These are phyloP conservation scores for Temnothorax rugatulus DNA, from an alignment of 2,888 invertebrate genomes.

Conservation along the genomic window DNA sequence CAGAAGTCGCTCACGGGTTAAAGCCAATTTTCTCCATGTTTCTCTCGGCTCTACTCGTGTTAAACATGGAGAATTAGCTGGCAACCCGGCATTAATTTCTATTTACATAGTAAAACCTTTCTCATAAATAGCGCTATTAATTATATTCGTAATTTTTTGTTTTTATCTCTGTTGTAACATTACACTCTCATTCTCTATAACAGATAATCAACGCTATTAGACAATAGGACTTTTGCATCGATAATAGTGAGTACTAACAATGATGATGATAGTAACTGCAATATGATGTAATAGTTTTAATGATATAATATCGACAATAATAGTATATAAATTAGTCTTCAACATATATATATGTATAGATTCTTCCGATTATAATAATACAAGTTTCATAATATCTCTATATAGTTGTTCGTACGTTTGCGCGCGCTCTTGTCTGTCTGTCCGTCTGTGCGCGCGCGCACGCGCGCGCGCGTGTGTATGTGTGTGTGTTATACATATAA, in stretches of 20 bases:
- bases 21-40: slow-evolving; percentile 31
- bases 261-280: slow-evolving; percentile 76
- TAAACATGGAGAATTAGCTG: slow-evolving; percentile 37
- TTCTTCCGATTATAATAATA: slow-evolving; percentile 78
- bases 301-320: slow-evolving; percentile 76
- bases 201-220: slow-evolving; percentile 82
- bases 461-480: too few species aligned
- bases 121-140: slow-evolving; percentile 61
- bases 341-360: slow-evolving; percentile 80
- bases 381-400: slow-evolving; percentile 77
- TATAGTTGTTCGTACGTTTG: slow-evolving; percentile 68
- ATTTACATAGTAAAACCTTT: slow-evolving; percentile 66
- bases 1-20: slow-evolving; percentile 47
- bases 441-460: slow-evolving; percentile 63
- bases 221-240: slow-evolving; percentile 80
- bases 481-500: slow-evolving; percentile 62
- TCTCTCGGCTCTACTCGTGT: slow-evolving; percentile 36
- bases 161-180: slow-evolving; percentile 49
- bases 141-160: slow-evolving; percentile 61
- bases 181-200: slow-evolving; percentile 74
- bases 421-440: slow-evolving; percentile 60
- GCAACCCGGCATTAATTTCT: slow-evolving; percentile 43
- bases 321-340: slow-evolving; percentile 70
- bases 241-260: slow-evolving; percentile 75
- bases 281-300: slow-evolving; percentile 76